Evolutionary conservation across 2,888 invertebrate species (phyloP), one percentile per base, ranked within the genome.

Genomic region (Mesorhabditis sp.): DNA sequence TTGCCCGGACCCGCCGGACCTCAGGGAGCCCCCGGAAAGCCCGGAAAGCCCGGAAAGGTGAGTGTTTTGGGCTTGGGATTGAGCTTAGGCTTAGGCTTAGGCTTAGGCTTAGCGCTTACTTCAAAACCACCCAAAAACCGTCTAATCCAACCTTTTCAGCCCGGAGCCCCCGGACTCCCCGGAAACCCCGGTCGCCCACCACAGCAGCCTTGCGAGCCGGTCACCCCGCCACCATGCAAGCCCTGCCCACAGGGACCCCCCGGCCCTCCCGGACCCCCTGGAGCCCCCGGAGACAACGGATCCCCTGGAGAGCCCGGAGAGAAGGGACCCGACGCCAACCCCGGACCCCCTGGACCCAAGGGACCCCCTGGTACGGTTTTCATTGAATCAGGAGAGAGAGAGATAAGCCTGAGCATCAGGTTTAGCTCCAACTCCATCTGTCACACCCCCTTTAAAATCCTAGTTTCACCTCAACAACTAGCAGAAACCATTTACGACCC

Each of bases 191-290:
- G 80, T 72, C 75, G 80, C 65, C 80, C 80, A 43, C 80, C 80
- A 72, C 78, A 78, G 77, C 71, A 72, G 67, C 76, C 78, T 10
- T 78, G 78, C 67, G 77, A 78, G 74, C 80, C 80, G 65, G 73
- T 76, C 69, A 80, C 80, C 65, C 80, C 80, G 68, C 80, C 80
- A 72, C 80, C 80, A 67, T 80, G 80, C 73, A 72, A 78, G 69
- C 78, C 80, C 69, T 80, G 80, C 78, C 78, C 80, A 70, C 77
- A 77, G 69, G 79, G 79, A 72, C 79, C 79, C 72, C 79, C 79
- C 70, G 79, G 79, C 74, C 75, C 77, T 69, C 75, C 77, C 66
- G 80, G 80, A 77, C 75, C 68, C 61, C 77, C 77, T 67, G 79
- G 79, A 77, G 73, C 76, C 61, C 76, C 76, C 70, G 80, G 80